Evolutionary conservation across 2,113 vertebrate species (phyloP).

Genomic region (Podarcis raffonei): DNA sequence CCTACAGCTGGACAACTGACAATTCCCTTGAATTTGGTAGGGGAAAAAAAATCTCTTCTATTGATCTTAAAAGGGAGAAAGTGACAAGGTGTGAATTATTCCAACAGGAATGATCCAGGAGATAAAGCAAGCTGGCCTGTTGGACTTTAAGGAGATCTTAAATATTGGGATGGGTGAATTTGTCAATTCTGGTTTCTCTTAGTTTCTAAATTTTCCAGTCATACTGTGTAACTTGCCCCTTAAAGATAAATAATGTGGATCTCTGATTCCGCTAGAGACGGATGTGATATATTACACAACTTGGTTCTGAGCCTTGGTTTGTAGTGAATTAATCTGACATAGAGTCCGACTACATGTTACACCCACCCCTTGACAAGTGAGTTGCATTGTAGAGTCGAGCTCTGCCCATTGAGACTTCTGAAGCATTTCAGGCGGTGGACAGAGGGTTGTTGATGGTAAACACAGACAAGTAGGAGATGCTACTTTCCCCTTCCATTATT

Average conservation of each 20-base stretch:
- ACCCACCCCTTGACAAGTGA: not conserved
- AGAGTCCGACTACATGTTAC: not conserved
- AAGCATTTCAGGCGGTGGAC: not conserved
- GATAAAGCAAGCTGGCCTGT: not conserved
- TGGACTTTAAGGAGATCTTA: not conserved
- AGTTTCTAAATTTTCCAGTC: no score
- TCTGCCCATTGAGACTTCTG: not conserved
- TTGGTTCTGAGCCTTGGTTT: no score
- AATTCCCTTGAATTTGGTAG: not conserved
- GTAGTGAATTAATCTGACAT: no score
- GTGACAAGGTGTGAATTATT: not conserved
- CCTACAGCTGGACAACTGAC: constrained; percentile 19
- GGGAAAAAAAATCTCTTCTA: not conserved
- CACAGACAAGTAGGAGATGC: not conserved
- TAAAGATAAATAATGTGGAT: no score
- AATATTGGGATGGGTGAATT: no score
- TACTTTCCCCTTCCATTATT: not conserved
- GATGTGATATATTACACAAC: no score
- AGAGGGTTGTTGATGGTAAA: not conserved
- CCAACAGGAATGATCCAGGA: not conserved
- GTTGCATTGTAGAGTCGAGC: not conserved
- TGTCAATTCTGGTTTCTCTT: no score
- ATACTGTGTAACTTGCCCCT: no score
- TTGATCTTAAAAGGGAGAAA: not conserved
- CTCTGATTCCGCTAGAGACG: no score